Base-by-base conservation (phyloP, 2,113 vertebrate species). In the Cyprinodon variegatus region DNA sequence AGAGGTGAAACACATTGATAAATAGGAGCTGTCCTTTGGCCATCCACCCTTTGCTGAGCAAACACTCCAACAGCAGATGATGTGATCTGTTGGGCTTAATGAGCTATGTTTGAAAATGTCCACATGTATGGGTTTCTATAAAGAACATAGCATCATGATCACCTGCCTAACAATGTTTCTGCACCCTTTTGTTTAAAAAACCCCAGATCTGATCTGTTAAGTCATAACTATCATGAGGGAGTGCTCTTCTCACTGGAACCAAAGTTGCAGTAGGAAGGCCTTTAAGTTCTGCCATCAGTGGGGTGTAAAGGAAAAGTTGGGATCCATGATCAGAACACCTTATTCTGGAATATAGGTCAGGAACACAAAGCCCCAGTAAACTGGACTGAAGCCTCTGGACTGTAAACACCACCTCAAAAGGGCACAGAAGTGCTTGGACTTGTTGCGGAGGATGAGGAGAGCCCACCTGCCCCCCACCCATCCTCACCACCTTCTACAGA, bases 1-100 rank as follows among this genome's bases (percentile, higher is more conserved):
- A 89, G 68, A 67, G 86, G 87, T 88, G 69, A 89, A 76, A 45
- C 83, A 81, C 43, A 59, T 63, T 81, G 85, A 90, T 86, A 81
- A 80, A 89, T 81, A 74, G 43, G 69, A 76, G 22, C 3, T 17
- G 29, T 85, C 76, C 66, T 60, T 69, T 79, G n/a, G 45, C 36
- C 60, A 3, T 74, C 74, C 68, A 76, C 59, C 57, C 68, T 78
- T 76, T 82, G 84, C 87, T 89, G 78, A 86, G 78, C 82, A 86
- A 83, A 82, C 88, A 89, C 10, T 78, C 20, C 0, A 0, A 46
- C 7, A 11, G 12, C 65, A 61, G 53, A 79, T 62, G 0, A 76
- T 75, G 64, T 68, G 74, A 81, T 70, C 78, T 20, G 68, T 17
- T 50, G 8, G 4, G 29, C 29, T 78, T 46, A 74, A 64, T 75